Evolutionary conservation across 2,888 invertebrate genomes (phyloP), one percentile per base, ranked within the genome.

Genomic region (Pogonocherus hispidulus): DNA sequence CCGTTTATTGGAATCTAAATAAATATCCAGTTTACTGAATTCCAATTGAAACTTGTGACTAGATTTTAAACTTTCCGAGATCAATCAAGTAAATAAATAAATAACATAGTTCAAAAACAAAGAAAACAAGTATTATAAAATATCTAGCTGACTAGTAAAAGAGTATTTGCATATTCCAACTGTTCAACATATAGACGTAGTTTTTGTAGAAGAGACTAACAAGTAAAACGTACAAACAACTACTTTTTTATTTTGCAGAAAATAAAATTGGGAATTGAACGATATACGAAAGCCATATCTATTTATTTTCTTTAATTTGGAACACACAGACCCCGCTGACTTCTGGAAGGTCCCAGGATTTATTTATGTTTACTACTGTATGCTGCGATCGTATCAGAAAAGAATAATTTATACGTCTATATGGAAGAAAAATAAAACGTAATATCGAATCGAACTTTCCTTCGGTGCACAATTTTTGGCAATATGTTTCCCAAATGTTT

Each of bases 401-500:
- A 51, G 55, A 68, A 37, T 55, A 60, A 68, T 63, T 59, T 68
- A 57, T 57, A 57, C 14, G 41, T 57, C 57, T 27, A 16, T 41
- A 22, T 11, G 54, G 32, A 35, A 62, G 56, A 19, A 41, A 55
- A 67, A 57, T 35, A 59, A 41, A 63, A 62, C 54, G 49, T 63
- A 63, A 47, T 60, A 41, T 27, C 11, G 63, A n/a, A 52, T 54
- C 44, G 65, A 70, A 67, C 35, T 57, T 64, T 67, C 51, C 46
- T 51, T 41, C 62, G 56, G 20, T 47, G 71, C 49, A 66, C 66
- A 66, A 57, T 71, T 62, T 71, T 67, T 59, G 63, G 60, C 68
- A 71, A 71, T 71, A 71, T 66, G 71, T 71, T 63, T 63, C 56
- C 66, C 66, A 51, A 46, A 65, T 68, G 63, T 68, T 71, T 71